Conservation (phyloP, 1,140 invertebrate genomes). For the Cyclina sinensis region DNA sequence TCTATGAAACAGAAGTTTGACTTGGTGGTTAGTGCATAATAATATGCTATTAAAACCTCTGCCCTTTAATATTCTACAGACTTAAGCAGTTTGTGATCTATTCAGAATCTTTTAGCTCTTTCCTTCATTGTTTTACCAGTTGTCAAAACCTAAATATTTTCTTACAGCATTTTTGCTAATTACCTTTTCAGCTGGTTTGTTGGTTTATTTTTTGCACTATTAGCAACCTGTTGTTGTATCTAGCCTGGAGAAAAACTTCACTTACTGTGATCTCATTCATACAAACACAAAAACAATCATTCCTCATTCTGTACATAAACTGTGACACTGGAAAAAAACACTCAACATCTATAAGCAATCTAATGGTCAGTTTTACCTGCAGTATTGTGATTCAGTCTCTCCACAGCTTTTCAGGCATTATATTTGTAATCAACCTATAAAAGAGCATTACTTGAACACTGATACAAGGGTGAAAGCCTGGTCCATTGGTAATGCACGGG, state of each 20-base stretch:
- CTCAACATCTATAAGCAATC: background rate
- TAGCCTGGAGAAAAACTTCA: background rate
- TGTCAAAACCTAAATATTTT: constrained; percentile 31
- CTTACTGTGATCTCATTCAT: too few species aligned
- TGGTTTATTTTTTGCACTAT: background rate
- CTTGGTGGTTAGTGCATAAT: background rate
- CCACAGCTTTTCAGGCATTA: background rate
- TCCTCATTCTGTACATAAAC: background rate
- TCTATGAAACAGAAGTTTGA: background rate
- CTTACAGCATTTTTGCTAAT: constrained; percentile 18
- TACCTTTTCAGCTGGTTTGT: constrained; percentile 25
- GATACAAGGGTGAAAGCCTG: too few species aligned
- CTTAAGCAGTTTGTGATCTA: background rate
- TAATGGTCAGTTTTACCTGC: constrained; percentile 13
- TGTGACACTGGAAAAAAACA: background rate
- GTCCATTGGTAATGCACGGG: too few species aligned
- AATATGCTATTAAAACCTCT: background rate
- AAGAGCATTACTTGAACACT: too few species aligned
- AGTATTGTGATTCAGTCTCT: background rate
- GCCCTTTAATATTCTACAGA: background rate
- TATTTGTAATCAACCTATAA: too few species aligned
- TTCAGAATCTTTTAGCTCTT: background rate
- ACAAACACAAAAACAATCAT: too few species aligned
- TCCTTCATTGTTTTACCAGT: background rate
- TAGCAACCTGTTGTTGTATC: constrained; percentile 36